Evolutionary conservation across 2,888 invertebrate species (phyloP).

Genomic region (Brachyopa scutellaris): DNA sequence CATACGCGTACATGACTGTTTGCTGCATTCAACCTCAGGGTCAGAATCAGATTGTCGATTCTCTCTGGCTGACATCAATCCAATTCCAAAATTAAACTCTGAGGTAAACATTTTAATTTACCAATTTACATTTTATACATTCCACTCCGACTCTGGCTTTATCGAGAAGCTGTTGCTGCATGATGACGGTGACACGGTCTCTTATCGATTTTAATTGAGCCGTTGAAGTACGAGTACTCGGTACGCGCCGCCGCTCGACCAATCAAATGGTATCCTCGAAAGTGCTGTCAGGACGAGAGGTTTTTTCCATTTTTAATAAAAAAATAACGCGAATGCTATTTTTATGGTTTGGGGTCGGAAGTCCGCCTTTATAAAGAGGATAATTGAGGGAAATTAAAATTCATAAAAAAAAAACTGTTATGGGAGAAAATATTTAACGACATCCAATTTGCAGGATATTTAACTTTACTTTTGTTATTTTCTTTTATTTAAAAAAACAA

Average conservation of each 20-base stretch:
- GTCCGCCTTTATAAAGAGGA: background rate
- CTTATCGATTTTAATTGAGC: conserved; percentile 56
- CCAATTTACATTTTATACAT: conserved; percentile 47
- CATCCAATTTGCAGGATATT: conserved; percentile 45
- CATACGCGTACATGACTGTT: background rate
- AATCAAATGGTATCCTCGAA: background rate
- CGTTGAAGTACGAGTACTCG: conserved; percentile 41
- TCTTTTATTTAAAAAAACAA: conserved; percentile 1
- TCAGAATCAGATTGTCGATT: conserved; percentile 25
- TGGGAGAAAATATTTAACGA: conserved; percentile 35
- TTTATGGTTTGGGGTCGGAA: background rate
- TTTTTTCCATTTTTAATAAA: background rate
- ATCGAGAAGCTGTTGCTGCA: background rate
- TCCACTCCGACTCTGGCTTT: no score
- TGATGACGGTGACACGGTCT: background rate
- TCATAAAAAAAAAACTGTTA: background rate
- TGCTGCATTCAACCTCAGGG: conserved; percentile 14
- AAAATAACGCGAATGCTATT: background rate
- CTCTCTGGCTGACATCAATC: conserved; percentile 35
- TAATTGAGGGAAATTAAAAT: conserved; percentile 22
- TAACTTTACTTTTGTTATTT: background rate
- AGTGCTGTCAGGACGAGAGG: background rate
- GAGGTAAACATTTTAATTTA: conserved; percentile 62
- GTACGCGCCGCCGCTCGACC: background rate
- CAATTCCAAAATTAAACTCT: conserved; percentile 58